Evolutionary conservation across 2,113 vertebrate species (phyloP), one percentile per base, ranked within the genome.

Genomic region (Hippocampus zosterae): DNA sequence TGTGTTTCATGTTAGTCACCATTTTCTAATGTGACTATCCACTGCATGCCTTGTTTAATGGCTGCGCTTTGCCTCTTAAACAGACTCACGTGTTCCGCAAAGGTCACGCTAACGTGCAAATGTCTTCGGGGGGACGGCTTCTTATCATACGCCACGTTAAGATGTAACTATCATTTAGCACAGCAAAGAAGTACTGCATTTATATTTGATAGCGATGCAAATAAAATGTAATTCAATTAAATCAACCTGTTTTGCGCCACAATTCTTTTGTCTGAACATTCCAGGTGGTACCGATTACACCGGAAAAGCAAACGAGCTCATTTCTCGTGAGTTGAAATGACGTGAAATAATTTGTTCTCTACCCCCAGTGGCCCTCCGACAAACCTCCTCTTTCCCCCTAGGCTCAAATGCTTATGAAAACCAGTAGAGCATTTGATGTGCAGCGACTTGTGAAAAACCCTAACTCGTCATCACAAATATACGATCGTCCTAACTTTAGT

Each of bases 201-300:
- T 62, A 41, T n/a, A 41, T 62, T 62, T 33, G 8, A 21, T 62
- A 62, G 18, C 1, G 7, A 40, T 5, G 60, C 19, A 62, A 40
- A 62, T 21, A 40, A 21, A n/a, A 40, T 21, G 5, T 21, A 40
- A 40, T 21, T 18, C 15, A 8, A 23, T 55, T 61, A 16, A 8
- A 16, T 61, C 15, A 7, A 55, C n/a, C 29, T 37, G 33, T 37
- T 61, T 61, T 21, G 27, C 6, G 15, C 29, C 33, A 40, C 10
- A 75, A 71, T 79, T n/a, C 15, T 10, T 40, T 10, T 40, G 50
- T 57, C 67, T 63, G 68, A 76, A 67, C 74, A 56, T 44, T 55
- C 67, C 88, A 89, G 80, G 71, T 91, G 88, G 72, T 90, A 88
- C 63, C 70, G n/a, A 74, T 91, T 85, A 75, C 7, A 72, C 69